A percentile compares a stretch with the other conserved stretches of the same genome.
Evolutionary conservation across 2,113 vertebrate species (phyloP).

Genomic region (Sceloporus undulatus): DNA sequence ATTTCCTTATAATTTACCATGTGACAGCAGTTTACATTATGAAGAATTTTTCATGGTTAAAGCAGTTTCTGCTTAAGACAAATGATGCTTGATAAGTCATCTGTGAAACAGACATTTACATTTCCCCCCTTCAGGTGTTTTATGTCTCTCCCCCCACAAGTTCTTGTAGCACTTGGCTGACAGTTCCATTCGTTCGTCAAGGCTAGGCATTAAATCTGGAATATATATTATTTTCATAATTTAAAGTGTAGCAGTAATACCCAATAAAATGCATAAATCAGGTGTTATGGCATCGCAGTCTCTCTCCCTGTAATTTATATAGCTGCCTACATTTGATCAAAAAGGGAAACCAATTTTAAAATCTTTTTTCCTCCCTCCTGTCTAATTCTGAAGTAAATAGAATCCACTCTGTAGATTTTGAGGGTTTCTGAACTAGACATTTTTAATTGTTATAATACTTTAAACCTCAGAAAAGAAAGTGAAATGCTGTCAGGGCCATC

Average conservation of each 20-base stretch:
- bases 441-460: not conserved
- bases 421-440: not conserved
- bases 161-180: slow-evolving; percentile 38
- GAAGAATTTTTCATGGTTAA: slow-evolving; percentile 31
- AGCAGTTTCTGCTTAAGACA: slow-evolving; percentile 44
- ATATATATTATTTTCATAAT: slow-evolving; percentile 35
- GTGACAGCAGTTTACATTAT: slow-evolving; percentile 38
- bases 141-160: not conserved
- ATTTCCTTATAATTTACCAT: slow-evolving; percentile 39
- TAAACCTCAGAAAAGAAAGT: not conserved
- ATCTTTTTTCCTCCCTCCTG: not conserved
- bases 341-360: slow-evolving; percentile 3
- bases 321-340: slow-evolving; percentile 44
- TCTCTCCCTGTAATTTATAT: slow-evolving; percentile 22
- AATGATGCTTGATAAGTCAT: slow-evolving; percentile 34
- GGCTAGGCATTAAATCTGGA: slow-evolving; percentile 29
- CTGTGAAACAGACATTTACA: slow-evolving; percentile 15
- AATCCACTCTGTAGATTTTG: not conserved
- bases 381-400: slow-evolving; percentile 13
- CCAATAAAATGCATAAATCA: slow-evolving; percentile 12
- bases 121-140: slow-evolving; percentile 39
- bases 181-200: slow-evolving; percentile 27
- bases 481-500: not conserved
- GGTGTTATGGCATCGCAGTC: slow-evolving; percentile 17
- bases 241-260: slow-evolving; percentile 25